phyloP scores from a whole-genome alignment of 2,888 invertebrate genomes.

The Thyatira batis region DNA sequence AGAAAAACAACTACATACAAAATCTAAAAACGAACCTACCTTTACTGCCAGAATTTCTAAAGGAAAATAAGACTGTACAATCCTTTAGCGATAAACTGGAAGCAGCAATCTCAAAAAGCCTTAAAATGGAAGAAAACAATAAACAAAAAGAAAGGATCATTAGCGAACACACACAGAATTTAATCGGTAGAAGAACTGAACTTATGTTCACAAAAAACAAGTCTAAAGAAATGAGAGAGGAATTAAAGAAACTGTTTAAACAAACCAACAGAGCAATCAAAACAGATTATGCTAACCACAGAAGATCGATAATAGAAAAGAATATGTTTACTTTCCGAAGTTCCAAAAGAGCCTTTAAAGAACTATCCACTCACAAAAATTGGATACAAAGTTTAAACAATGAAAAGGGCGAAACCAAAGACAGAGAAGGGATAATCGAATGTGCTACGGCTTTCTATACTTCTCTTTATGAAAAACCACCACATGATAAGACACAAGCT shows the following conservation, averaged over 20 bases:
- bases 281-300: too few relatives aligned
- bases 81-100: too few relatives aligned
- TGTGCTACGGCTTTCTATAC: too few relatives aligned
- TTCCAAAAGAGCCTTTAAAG: slow-evolving; percentile 3
- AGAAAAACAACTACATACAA: too few relatives aligned
- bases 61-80: too few relatives aligned
- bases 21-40: too few relatives aligned
- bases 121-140: not conserved
- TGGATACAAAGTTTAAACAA: slow-evolving; percentile 1
- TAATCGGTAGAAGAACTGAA: slow-evolving; percentile 2
- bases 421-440: too few relatives aligned
- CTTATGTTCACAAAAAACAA: slow-evolving; percentile 5
- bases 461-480: too few relatives aligned
- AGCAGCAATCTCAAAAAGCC: too few relatives aligned
- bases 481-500: too few relatives aligned
- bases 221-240: slow-evolving; percentile 6
- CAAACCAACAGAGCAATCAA: not conserved
- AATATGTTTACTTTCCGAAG: not conserved
- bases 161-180: not conserved
- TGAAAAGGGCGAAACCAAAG: not conserved
- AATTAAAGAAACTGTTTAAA: not conserved
- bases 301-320: not conserved
- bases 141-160: not conserved
- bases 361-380: slow-evolving; percentile 2
- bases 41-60: too few relatives aligned